Evolutionary conservation across 2,797 vertebrate genomes (phyloP), one percentile per base, ranked within the genome.

Genomic region (Arctocebus calabarensis): DNA sequence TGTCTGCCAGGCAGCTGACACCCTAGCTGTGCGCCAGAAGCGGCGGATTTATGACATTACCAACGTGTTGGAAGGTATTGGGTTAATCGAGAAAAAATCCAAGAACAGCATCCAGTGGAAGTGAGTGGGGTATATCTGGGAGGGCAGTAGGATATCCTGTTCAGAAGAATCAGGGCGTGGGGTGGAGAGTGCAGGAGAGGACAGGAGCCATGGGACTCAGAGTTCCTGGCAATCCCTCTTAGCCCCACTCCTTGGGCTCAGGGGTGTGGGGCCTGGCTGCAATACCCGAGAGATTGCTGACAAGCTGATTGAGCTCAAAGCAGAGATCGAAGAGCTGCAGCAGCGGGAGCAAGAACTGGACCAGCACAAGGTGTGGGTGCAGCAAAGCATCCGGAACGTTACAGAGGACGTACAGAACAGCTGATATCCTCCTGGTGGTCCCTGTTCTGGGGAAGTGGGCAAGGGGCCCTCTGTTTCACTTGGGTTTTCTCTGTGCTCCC

Each of bases 31-130:
- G 95, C 98, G 99, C 75, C 99, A 99, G 98, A 99, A 99, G 96
- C 98, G 99, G 29, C 99, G 99, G 1, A 99, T 99, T 97, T 99
- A 99, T 0, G 99, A 99, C 97, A 99, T 99, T 98, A 99, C 99
- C 0, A 99, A 99, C 62, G 99, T 99, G 78, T 98, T 99, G 97
- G 99, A 99, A 97, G 99, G 99, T 93, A 99, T 99, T 0, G 99
- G 99, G 19, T 97, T 99, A 88, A 99, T 99, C 0, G 99, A 99
- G 98, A 99, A 99, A 98, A 99, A 99, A 96, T 99, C 99, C 84
- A 99, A 99, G 98, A 99, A 99, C 98, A 99, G 99, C 96, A 99
- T 99, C 97, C 99, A 99, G 93, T 99, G 99, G 99, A 99, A 99
- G 99, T 99, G 98, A 99, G 99, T 99, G 81, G 43, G 43, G 87